Base-by-base conservation (phyloP, 1,140 invertebrate genomes). In the Drosophila ananassae region DNA sequence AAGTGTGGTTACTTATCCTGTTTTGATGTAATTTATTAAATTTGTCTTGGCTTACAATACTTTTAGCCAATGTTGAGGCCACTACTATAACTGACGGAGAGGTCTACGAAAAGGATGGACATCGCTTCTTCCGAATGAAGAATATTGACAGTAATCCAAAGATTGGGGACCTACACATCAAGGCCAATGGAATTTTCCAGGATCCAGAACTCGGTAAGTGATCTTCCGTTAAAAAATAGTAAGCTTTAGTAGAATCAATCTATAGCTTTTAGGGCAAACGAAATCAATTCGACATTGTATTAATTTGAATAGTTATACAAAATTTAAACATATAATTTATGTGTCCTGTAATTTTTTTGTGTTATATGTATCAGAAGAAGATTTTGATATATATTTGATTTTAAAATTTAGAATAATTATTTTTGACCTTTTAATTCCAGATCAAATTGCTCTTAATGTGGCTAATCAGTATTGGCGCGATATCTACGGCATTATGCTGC, bases 391-490 rank as follows among this genome's bases (percentile, higher is more conserved):
- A n/a, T n/a, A n/a, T n/a, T n/a, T n/a, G n/a, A n/a, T n/a, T n/a
- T n/a, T n/a, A n/a, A n/a, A n/a, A n/a, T n/a, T n/a, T n/a, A n/a
- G n/a, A n/a, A n/a, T n/a, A n/a, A n/a, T n/a, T n/a, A 17, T 10
- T 2, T 30, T 28, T 46, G 12, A 2, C 22, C 54, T 10, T 28
- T 6, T 28, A 28, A 2, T 68, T 68, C 9, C 53, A 92, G 91
- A 92, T 77, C 54, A 89, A 58, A 41, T 92, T 24, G 85, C 82
- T 0, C 8, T 91, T 21, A 82, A 85, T 62, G 84, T 92, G 13
- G 79, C 83, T 2, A 92, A 92, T 79, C 87, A 85, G 25, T 90
- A 92, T 57, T 92, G 91, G 91, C 79, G 79, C 37, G 80, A 90
- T 44, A 79, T 92, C n/a, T 91, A 90, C 39, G 77, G 80, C 25